Base-by-base conservation (phyloP, 2,888 invertebrate genomes). In the Polietes domitor region DNA sequence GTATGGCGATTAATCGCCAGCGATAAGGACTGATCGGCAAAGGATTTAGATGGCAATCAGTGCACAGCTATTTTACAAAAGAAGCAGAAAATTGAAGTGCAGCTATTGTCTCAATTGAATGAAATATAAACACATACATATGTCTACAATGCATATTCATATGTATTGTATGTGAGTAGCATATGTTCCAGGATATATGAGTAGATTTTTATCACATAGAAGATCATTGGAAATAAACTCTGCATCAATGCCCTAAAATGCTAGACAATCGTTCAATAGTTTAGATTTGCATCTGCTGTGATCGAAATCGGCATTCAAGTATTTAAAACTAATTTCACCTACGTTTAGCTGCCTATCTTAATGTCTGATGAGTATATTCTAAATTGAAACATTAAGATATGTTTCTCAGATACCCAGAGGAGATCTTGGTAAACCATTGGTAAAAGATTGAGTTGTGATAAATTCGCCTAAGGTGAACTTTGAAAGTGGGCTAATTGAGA, bases 31-130 rank as follows among this genome's bases (percentile, higher is more conserved):
- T 12, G 21, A 3, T 26, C 32, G 7, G 41, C 17, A 76, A 79
- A 68, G 77, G 70, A 78, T 79, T 84, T 71, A 84, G 85, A 84
- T 84, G 43, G 73, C 50, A 61, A 84, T 84, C 84, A 63, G 47
- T 72, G 65, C 68, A 76, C 43, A 9, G 15, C 12, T 3, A 61
- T 2, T 63, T 32, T 63, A n/a, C 37, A 63, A 55, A 15, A 58
- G 19, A 43, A 12, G 26, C 26, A 61, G 19, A 61, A n/a, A 73
- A 26, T 12, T 5, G 17, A 73, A 10, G 21, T 32, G 24, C n/a
- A 47, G 15, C 41, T 41, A 10, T 41, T 41, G 41, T 41, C 41
- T 12, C 15, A 7, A 5, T 7, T 41, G 41, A 41, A 41, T 32
- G 7, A 7, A 32, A 7, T 7, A 15, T 37, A 19, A 5, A 6